phyloP scores from a whole-genome alignment of 2,113 vertebrate genomes.

The Prionailurus bengalensis region DNA sequence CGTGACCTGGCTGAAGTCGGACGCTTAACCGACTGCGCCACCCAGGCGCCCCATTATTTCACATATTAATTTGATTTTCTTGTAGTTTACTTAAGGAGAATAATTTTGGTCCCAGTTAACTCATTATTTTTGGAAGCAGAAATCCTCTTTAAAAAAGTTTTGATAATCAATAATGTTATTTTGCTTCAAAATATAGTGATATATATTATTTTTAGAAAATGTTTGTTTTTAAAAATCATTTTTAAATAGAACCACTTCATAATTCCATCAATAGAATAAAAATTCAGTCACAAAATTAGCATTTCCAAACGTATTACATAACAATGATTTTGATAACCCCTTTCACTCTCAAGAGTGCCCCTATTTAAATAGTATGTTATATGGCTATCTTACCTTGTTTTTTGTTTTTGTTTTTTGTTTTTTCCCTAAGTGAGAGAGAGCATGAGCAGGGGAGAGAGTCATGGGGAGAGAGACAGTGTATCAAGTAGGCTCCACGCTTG shows the following conservation, averaged over 20 bases:
- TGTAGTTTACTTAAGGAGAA: not conserved
- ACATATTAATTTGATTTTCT: not conserved
- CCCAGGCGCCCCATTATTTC: no score
- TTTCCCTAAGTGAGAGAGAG: no score
- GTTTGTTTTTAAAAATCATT: not conserved
- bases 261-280: not conserved
- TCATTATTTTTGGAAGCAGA: not conserved
- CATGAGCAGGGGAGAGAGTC: no score
- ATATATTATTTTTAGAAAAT: not conserved
- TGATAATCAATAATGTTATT: not conserved
- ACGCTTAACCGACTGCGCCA: no score
- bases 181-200: not conserved
- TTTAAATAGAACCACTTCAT: not conserved
- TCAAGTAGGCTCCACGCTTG: no score
- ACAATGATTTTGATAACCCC: not conserved
- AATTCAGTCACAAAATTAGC: not conserved
- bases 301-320: not conserved
- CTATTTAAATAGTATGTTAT: not conserved
- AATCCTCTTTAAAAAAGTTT: not conserved
- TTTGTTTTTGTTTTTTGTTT: no score
- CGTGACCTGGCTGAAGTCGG: no score
- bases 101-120: not conserved
- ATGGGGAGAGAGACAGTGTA: no score
- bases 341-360: not conserved
- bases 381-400: not conserved